Percentiles rank a stretch among this genome's conserved stretches.
phyloP scores from a whole-genome alignment of 2,888 invertebrate genomes.

The Drosophila tanythrix region DNA sequence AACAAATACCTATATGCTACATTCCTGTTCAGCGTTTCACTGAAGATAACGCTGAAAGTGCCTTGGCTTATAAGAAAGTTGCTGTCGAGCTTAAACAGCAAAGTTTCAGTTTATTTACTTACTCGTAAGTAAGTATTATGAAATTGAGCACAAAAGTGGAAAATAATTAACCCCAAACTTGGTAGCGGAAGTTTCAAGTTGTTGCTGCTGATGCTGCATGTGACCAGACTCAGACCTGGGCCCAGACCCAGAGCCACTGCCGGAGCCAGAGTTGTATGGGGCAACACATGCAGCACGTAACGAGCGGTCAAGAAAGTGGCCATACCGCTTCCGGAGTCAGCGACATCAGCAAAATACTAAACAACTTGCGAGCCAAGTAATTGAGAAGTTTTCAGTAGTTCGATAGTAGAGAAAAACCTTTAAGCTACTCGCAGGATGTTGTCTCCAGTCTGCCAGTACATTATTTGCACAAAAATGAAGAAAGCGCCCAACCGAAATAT shows the following conservation, averaged over 20 bases:
- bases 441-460: slow-evolving; percentile 54
- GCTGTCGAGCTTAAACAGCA: slow-evolving; percentile 25
- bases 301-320: slow-evolving; percentile 72
- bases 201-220: slow-evolving; percentile 46
- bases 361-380: slow-evolving; percentile 62
- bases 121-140: slow-evolving; percentile 38
- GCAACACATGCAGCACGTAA: slow-evolving; percentile 79
- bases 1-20: background rate
- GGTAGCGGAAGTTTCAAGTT: slow-evolving; percentile 70
- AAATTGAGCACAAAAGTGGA: slow-evolving; percentile 74
- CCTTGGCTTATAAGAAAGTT: slow-evolving; percentile 45
- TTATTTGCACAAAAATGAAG: slow-evolving; percentile 63
- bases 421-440: slow-evolving; percentile 24
- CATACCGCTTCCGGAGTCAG: slow-evolving; percentile 49
- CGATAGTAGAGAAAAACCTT: slow-evolving; percentile 42
- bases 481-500: slow-evolving; percentile 73
- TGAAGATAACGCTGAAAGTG: background rate
- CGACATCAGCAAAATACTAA: slow-evolving; percentile 64
- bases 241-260: slow-evolving; percentile 1
- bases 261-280: slow-evolving; percentile 19
- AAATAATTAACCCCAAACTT: slow-evolving; percentile 81
- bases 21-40: background rate
- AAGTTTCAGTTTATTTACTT: slow-evolving; percentile 37
- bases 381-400: slow-evolving; percentile 56
- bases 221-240: slow-evolving; percentile 18